Percentiles rank a stretch among this genome's conserved stretches.
phyloP scores from a whole-genome alignment of 2,113 vertebrate species.

The Tyto alba region DNA sequence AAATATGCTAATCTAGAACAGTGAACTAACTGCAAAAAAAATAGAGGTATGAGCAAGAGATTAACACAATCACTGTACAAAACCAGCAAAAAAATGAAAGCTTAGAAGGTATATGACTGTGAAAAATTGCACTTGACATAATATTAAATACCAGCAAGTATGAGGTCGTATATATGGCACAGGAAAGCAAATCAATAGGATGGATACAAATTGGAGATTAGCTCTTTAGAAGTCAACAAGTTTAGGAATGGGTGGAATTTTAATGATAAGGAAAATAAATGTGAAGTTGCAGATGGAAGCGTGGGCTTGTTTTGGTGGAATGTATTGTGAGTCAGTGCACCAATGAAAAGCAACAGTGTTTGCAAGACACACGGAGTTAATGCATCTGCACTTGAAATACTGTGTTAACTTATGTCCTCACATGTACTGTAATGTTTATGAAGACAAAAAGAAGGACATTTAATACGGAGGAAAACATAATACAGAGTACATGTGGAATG shows the following conservation, averaged over 20 bases:
- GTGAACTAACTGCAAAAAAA: neutral
- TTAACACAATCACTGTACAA: neutral
- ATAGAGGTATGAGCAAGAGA: neutral
- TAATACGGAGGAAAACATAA: neutral
- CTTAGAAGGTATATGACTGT: neutral
- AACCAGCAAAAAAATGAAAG: neutral
- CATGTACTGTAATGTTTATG: neutral
- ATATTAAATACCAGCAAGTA: neutral
- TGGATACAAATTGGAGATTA: neutral
- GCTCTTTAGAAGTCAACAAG: neutral
- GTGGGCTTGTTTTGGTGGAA: neutral
- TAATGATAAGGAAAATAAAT: neutral
- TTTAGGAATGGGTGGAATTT: neutral
- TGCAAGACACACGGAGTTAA: fast-evolving
- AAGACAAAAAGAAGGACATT: neutral
- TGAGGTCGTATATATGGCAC: neutral
- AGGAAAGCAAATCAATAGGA: neutral
- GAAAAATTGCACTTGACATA: neutral
- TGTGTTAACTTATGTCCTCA: neutral
- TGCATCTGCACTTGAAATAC: neutral
- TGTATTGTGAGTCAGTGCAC: neutral
- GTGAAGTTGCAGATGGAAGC: neutral
- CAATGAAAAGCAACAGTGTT: neutral
- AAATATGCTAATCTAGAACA: neutral
- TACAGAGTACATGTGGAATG: neutral